These are phyloP conservation scores for Saturnia pavonia DNA, from an alignment of 2,888 invertebrate genomes.

Conservation along the genomic window DNA sequence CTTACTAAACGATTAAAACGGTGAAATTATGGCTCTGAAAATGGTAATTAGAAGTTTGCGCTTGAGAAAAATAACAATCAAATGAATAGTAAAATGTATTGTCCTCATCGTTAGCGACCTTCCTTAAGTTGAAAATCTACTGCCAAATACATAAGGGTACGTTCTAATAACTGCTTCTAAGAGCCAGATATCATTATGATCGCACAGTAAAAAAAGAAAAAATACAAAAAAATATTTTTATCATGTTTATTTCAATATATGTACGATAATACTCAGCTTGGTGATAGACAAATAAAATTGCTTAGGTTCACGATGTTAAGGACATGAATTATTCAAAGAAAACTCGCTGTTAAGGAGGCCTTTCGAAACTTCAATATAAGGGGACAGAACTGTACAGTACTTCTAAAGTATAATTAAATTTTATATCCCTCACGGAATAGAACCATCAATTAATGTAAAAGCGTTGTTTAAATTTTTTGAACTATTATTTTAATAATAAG, in stretches of 20 bases:
- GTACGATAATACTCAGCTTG: background rate
- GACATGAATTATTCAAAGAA: constrained; percentile 12
- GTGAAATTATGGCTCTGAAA: background rate
- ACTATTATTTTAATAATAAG: constrained; percentile 1
- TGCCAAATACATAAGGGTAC: no score
- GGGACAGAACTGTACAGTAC: constrained; percentile 44
- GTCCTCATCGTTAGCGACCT: no score
- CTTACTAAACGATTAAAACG: background rate
- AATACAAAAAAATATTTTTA: no score
- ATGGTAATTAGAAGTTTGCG: no score
- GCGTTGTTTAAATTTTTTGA: constrained; percentile 49
- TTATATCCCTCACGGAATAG: constrained; percentile 41
- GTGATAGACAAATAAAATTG: background rate
- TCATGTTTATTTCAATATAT: background rate
- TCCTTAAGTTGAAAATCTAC: no score
- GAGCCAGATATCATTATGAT: no score
- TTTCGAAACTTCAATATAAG: constrained; percentile 21
- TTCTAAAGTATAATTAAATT: constrained; percentile 48
- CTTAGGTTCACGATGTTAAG: background rate
- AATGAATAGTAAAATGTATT: no score
- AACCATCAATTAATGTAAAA: constrained; percentile 52
- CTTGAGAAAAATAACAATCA: no score
- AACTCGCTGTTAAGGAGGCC: constrained; percentile 4
- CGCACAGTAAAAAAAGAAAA: no score
- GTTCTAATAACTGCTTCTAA: no score